phyloP scores from a whole-genome alignment of 1,140 invertebrate genomes.

The Globodera rostochiensis region DNA sequence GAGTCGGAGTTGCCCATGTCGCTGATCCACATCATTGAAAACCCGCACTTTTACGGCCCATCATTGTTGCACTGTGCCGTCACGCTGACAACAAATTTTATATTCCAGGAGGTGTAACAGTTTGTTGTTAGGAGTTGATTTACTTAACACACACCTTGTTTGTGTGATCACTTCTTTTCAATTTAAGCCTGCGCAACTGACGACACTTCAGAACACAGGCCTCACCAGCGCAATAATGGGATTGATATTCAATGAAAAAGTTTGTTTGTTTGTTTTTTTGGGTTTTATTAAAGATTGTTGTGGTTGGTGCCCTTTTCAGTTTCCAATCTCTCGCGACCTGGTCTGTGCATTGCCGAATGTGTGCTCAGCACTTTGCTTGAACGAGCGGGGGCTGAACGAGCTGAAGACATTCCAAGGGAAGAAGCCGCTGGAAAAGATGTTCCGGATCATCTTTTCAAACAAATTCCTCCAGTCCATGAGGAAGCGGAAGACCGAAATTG shows the following conservation, averaged over 20 bases:
- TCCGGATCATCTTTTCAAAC: constrained; percentile 70
- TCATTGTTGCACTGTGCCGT: constrained; percentile 80
- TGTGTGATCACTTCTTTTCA: not conserved
- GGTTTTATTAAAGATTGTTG: not conserved
- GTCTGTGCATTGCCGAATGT: constrained; percentile 85
- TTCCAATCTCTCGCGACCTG: constrained; percentile 80
- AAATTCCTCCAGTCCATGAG: constrained; percentile 53
- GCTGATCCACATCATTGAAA: constrained; percentile 85
- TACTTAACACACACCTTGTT: not conserved
- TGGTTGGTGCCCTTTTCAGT: constrained; percentile 69
- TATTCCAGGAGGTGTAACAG: constrained; percentile 77
- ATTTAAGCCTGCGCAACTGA: constrained; percentile 76
- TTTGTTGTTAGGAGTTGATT: not conserved
- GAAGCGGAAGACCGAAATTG: constrained; percentile 51
- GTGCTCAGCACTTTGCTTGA: constrained; percentile 85
- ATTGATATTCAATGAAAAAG: constrained; percentile 44
- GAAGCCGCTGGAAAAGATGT: constrained; percentile 82
- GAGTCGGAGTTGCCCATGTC: constrained; percentile 82
- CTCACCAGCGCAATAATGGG: constrained; percentile 82
- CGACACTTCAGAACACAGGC: constrained; percentile 82
- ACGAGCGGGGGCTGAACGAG: constrained; percentile 78
- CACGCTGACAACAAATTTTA: constrained; percentile 86
- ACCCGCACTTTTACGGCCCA: constrained; percentile 87
- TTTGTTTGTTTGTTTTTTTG: not conserved
- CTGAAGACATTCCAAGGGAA: constrained; percentile 78